A percentile compares a stretch with the other conserved stretches of the same genome.
phyloP scores from a whole-genome alignment of 2,888 invertebrate species.

The Cenopis cana region DNA sequence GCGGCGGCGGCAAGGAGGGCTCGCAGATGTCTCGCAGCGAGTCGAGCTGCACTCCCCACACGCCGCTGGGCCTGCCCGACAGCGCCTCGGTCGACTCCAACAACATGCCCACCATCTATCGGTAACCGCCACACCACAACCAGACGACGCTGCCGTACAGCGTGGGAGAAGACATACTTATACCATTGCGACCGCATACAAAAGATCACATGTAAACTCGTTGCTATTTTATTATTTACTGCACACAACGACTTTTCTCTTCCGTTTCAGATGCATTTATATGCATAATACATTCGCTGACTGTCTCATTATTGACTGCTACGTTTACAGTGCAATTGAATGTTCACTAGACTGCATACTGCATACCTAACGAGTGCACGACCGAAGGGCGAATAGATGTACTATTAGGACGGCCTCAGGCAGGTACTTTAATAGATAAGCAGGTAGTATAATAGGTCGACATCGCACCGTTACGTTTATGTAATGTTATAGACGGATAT shows the following conservation, averaged over 20 bases:
- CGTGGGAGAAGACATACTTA: slow-evolving; percentile 70
- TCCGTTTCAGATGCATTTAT: background rate
- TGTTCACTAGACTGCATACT: background rate
- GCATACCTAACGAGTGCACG: background rate
- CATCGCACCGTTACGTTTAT: background rate
- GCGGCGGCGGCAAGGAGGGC: slow-evolving; percentile 70
- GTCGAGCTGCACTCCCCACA: slow-evolving; percentile 86
- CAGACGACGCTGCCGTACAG: slow-evolving; percentile 54
- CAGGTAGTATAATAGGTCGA: background rate
- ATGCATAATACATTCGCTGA: background rate
- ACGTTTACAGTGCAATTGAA: slow-evolving; percentile 36
- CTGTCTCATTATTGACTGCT: slow-evolving; percentile 28
- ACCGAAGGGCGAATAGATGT: background rate
- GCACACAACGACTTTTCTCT: slow-evolving; percentile 6
- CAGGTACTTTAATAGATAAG: too few species aligned
- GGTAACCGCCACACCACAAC: slow-evolving; percentile 84
- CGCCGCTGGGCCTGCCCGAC: slow-evolving; percentile 85
- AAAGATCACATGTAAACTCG: background rate
- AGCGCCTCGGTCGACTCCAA: slow-evolving; percentile 94
- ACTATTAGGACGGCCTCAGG: background rate
- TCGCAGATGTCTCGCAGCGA: slow-evolving; percentile 90
- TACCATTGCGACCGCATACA: slow-evolving; percentile 43
- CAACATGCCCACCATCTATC: slow-evolving; percentile 94
- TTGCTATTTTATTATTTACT: background rate
- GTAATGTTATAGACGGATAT: too few species aligned